These are phyloP conservation scores for Anagrus nilaparvatae DNA, from an alignment of 1,140 invertebrate genomes.

Conservation along the genomic window DNA sequence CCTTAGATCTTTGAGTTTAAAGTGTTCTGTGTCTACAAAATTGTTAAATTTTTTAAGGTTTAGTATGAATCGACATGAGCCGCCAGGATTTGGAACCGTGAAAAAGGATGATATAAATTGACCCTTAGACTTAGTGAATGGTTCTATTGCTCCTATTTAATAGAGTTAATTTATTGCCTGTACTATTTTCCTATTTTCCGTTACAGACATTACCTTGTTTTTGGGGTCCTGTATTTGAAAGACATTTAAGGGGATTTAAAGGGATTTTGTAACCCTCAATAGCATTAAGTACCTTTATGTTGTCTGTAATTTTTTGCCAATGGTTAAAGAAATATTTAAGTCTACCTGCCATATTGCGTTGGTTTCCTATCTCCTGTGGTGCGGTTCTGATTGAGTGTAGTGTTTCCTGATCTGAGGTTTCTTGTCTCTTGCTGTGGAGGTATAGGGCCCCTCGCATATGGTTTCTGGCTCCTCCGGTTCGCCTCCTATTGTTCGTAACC, in stretches of 20 bases:
- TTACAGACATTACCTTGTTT: background rate
- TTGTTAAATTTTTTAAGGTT: too few species aligned
- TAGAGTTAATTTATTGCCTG: background rate
- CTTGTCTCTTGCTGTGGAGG: background rate
- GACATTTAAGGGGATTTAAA: too few species aligned
- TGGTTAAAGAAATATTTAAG: background rate
- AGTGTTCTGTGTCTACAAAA: too few species aligned
- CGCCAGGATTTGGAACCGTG: too few species aligned
- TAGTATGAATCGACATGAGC: too few species aligned
- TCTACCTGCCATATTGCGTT: background rate
- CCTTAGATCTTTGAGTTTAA: too few species aligned
- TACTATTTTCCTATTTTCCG: background rate
- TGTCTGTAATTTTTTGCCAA: background rate
- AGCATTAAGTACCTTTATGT: background rate
- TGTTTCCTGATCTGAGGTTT: too few species aligned
- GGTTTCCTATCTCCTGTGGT: background rate
- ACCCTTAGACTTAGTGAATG: background rate
- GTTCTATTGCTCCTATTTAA: background rate
- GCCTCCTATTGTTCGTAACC: too few species aligned
- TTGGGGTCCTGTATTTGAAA: too few species aligned
- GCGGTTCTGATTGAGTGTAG: too few species aligned
- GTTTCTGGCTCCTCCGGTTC: too few species aligned
- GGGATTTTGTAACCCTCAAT: too few species aligned
- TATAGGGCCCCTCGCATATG: background rate
- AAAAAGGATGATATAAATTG: constrained; percentile 3